Percentiles rank a stretch among this genome's conserved stretches.
Evolutionary conservation across 23 tunicate genomes (phyloP).

Genomic region (Clavelina lepadiformis): DNA sequence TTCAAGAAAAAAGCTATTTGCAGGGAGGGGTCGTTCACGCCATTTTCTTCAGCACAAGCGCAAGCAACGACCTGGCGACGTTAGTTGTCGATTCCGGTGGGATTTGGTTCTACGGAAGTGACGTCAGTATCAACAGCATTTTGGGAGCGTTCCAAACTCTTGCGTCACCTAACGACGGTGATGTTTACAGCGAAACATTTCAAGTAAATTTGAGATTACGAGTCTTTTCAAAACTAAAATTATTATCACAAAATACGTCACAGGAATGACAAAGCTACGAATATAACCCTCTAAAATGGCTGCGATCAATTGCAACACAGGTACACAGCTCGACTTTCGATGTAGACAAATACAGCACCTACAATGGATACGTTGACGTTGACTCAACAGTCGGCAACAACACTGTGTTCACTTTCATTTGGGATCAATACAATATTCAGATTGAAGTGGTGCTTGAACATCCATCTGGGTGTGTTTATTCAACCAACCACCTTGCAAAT

Average conservation of each 20-base stretch:
- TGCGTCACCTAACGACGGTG: conserved; percentile 49
- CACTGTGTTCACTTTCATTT: conserved; percentile 69
- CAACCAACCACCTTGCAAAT: conserved; percentile 13
- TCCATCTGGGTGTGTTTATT: conserved; percentile 53
- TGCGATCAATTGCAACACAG: conserved; percentile 22
- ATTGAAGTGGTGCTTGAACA: conserved; percentile 24
- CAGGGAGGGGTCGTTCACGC: conserved; percentile 43
- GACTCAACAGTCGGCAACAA: conserved; percentile 68
- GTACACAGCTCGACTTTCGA: conserved; percentile 48
- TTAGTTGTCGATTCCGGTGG: conserved; percentile 38
- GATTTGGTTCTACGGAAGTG: conserved; percentile 47
- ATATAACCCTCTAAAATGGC: too few species aligned
- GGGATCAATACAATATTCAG: conserved; percentile 36
- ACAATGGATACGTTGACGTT: conserved; percentile 41
- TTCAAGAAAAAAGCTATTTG: background rate
- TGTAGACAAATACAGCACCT: conserved; percentile 16
- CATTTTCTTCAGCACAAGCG: conserved; percentile 35
- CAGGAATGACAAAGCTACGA: too few species aligned
- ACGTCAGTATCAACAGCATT: conserved; percentile 12
- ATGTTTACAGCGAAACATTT: conserved; percentile 50
- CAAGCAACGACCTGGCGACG: conserved; percentile 30
- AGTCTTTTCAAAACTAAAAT: background rate
- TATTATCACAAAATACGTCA: too few species aligned
- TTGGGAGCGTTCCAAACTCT: conserved; percentile 47
- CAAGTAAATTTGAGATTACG: conserved; percentile 18